Conservation (phyloP, 2,113 vertebrate species). For the Tiliqua scincoides region DNA sequence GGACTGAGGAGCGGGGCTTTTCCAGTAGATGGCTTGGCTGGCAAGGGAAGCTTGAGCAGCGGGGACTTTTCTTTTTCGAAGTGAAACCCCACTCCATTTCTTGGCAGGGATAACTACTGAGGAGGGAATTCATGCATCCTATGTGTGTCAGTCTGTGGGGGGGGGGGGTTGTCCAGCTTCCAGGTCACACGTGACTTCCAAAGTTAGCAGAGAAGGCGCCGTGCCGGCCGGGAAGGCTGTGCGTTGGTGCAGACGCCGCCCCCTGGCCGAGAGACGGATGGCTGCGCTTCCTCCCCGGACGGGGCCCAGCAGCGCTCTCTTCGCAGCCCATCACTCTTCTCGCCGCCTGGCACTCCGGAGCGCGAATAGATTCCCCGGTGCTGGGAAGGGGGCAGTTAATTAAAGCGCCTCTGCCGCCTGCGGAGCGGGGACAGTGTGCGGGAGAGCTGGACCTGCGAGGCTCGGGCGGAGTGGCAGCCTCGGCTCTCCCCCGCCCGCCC, state of each 20-base stretch:
- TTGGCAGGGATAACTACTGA: neutral
- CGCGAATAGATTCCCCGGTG: constrained; percentile 53
- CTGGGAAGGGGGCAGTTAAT: constrained; percentile 43
- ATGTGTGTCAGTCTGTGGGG: no score
- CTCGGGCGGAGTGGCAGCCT: neutral
- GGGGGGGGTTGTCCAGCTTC: neutral
- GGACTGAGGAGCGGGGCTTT: no score
- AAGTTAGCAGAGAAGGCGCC: neutral
- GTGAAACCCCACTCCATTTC: neutral
- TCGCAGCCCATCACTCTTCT: neutral
- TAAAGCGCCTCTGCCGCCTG: constrained; percentile 30
- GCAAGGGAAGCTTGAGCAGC: neutral
- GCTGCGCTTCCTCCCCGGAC: constrained; percentile 26
- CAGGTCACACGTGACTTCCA: neutral
- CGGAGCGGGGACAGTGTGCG: no score
- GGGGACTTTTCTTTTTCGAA: neutral
- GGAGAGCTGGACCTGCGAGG: neutral
- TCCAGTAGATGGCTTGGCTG: neutral
- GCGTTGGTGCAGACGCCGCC: neutral
- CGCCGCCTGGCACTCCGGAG: constrained; percentile 28
- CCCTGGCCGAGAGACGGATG: constrained; percentile 18
- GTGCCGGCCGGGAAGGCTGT: neutral
- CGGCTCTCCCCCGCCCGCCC: neutral
- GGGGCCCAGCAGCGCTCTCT: constrained; percentile 9
- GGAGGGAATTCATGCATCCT: no score